These are phyloP conservation scores for Bimastos eiseni DNA, from an alignment of 2,888 invertebrate species.

Conservation along the genomic window DNA sequence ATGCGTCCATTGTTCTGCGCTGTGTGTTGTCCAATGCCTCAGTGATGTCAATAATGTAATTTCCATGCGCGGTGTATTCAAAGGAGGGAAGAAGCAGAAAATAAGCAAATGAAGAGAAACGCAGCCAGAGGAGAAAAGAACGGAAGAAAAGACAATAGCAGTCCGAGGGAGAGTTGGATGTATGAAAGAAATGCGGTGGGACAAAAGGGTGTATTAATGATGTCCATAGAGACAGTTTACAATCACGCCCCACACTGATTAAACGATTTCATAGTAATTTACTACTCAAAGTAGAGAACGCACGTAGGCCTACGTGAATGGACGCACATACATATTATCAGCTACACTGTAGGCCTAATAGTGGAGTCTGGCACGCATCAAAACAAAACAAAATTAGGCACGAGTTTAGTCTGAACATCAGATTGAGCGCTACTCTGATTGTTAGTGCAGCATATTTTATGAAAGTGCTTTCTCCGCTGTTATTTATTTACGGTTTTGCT, in stretches of 20 bases:
- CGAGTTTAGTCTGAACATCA: not conserved
- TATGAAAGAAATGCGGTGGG: not conserved
- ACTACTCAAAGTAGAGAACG: not conserved
- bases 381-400: not conserved
- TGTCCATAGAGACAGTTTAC: not conserved
- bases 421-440: not conserved
- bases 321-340: not conserved
- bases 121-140: not conserved
- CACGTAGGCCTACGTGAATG: too few relatives aligned
- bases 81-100: not conserved
- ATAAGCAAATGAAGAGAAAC: not conserved
- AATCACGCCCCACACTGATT: not conserved
- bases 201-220: not conserved
- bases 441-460: not conserved
- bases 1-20: not conserved
- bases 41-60: slow-evolving; percentile 10
- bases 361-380: not conserved
- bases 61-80: slow-evolving; percentile 8
- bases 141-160: not conserved
- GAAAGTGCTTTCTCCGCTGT: not conserved
- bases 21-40: not conserved
- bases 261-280: not conserved
- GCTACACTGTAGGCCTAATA: not conserved
- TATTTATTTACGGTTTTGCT: not conserved
- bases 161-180: not conserved